Conservation (phyloP, 2,888 invertebrate genomes). For the Scelioninae gen. 2 region DNA sequence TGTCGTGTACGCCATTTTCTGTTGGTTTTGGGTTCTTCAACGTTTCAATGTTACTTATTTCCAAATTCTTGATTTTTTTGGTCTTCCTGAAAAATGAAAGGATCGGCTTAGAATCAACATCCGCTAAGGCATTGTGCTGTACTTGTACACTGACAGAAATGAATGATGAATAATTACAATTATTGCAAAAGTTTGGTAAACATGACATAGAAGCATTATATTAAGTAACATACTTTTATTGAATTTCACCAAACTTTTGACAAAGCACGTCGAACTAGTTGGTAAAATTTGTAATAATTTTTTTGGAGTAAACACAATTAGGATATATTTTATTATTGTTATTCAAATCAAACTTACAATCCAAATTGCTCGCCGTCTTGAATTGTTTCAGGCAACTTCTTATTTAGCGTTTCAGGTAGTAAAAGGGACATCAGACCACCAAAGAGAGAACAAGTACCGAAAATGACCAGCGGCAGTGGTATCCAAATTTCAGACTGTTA, state of each 20-base stretch:
- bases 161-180: too few species aligned
- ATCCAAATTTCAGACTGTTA: constrained; percentile 78
- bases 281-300: too few species aligned
- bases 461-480: constrained; percentile 79
- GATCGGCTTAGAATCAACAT: neutral
- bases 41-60: constrained; percentile 67
- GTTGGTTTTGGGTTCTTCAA: constrained; percentile 68
- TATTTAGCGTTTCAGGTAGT: constrained; percentile 82
- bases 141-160: too few species aligned
- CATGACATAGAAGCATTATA: too few species aligned
- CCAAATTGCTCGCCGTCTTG: constrained; percentile 81
- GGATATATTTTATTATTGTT: neutral
- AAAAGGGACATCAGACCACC: constrained; percentile 79
- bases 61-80: constrained; percentile 65
- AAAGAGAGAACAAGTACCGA: constrained; percentile 77
- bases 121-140: too few species aligned
- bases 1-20: constrained; percentile 70
- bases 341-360: constrained; percentile 74
- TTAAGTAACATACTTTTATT: too few species aligned
- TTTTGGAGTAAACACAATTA: too few species aligned
- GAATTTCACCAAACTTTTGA: neutral
- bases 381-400: constrained; percentile 81
- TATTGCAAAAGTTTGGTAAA: too few species aligned
- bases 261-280: too few species aligned
- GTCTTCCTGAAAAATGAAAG: constrained; percentile 39